Evolutionary conservation across 53 echinoderm and acorn worm species (phyloP).

Genomic region (Mesocentrotus franciscanus): DNA sequence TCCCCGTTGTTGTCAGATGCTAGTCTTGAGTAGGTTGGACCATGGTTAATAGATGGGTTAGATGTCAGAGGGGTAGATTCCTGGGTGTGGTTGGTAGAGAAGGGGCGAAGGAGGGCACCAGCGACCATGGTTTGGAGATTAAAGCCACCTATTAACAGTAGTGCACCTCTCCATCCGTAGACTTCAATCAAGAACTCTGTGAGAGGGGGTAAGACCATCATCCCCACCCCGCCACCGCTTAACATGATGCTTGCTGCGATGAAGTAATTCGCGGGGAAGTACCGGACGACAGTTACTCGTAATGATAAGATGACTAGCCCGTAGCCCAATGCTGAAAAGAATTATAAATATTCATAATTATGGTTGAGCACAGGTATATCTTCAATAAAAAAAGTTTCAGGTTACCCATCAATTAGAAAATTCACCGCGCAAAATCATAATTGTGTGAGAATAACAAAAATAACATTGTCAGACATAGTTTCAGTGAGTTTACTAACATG

Average conservation of each 20-base stretch:
- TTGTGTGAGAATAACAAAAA: too few relatives aligned
- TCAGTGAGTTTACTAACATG: too few relatives aligned
- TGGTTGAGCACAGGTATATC: too few relatives aligned
- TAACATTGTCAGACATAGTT: too few relatives aligned
- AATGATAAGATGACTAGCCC: constrained; percentile 33
- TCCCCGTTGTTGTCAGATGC: not conserved
- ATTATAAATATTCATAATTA: not conserved
- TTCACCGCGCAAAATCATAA: too few relatives aligned
- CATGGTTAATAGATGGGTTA: not conserved
- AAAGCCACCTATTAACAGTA: constrained; percentile 26
- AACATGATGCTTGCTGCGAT: constrained; percentile 61
- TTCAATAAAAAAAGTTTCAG: too few relatives aligned
- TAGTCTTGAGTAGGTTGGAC: not conserved
- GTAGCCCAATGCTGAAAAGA: constrained; percentile 50
- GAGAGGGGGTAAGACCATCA: constrained; percentile 59
- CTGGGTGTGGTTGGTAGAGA: not conserved
- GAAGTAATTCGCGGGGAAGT: constrained; percentile 52
- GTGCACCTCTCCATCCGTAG: constrained; percentile 51
- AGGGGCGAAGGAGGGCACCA: constrained; percentile 36
- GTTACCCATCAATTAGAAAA: too few relatives aligned
- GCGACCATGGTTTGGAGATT: constrained; percentile 46
- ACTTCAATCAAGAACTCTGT: constrained; percentile 21
- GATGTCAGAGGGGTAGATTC: constrained; percentile 31
- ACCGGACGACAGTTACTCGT: constrained; percentile 50
- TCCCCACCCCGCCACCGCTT: constrained; percentile 48